Evolutionary conservation across 2,113 vertebrate species (phyloP).

Genomic region (Salminus brasiliensis): DNA sequence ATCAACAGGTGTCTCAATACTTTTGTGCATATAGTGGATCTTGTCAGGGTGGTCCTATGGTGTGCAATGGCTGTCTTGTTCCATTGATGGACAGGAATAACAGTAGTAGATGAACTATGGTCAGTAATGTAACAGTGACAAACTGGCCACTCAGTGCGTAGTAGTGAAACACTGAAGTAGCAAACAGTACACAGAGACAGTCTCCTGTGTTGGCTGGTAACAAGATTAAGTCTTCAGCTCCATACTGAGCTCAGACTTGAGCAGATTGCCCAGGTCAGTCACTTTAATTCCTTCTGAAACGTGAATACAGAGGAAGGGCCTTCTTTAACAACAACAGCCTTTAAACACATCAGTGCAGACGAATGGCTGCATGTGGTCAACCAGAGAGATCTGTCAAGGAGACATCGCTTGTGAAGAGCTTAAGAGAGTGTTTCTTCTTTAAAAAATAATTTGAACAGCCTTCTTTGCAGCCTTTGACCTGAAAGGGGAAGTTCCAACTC

Average conservation of each 20-base stretch:
- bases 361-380: background rate
- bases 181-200: background rate
- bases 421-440: background rate
- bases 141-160: too few relatives aligned
- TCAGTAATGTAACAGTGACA: too few relatives aligned
- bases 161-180: background rate
- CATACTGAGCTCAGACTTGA: slow-evolving; percentile 13
- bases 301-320: background rate
- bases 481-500: background rate
- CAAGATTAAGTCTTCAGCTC: slow-evolving; percentile 68
- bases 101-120: too few relatives aligned
- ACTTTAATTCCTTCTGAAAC: slow-evolving; percentile 46
- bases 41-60: too few relatives aligned
- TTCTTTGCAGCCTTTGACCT: background rate
- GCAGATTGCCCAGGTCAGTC: slow-evolving; percentile 58
- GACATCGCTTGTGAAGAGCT: background rate
- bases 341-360: background rate
- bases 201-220: slow-evolving; percentile 52
- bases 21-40: too few relatives aligned
- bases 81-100: too few relatives aligned
- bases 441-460: background rate
- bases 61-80: too few relatives aligned
- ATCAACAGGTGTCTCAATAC: too few relatives aligned
- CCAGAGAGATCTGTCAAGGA: background rate
- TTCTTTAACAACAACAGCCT: background rate